Base-by-base conservation (phyloP, 92 coral and sea anemone species). In the Epizoanthus fatuus region DNA sequence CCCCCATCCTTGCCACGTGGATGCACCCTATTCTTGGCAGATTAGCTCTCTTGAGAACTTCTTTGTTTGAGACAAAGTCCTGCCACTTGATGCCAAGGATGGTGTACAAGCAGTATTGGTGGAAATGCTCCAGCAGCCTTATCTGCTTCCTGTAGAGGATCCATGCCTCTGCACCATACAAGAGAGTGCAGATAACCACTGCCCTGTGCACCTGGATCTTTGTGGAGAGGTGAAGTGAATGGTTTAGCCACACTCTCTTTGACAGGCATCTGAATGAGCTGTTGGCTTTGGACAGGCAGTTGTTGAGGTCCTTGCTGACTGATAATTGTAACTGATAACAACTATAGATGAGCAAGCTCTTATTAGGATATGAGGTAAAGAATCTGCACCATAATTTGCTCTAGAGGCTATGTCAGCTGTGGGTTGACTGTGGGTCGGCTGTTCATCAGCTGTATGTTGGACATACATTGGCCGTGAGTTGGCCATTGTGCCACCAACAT, bases 91-190 rank as follows among this genome's bases (percentile, higher is more conserved):
- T 78, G 65, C 75, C 75, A 54, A 69, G 8, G 47, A 20, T 69
- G 67, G 67, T 7, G 7, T 35, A 8, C 8, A 35, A 15, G 74
- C 52, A 51, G 3, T 75, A 7, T 72, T 58, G 13, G 39, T 22
- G 37, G 55, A 63, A 80, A 14, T 49, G 47, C 13, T 80, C 22
- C 37, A 63, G 37, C 39, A 32, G 65, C 45, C 15, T 3, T 2
- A 38, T 15, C 17, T 80, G 85, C 17, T 66, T 66, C 5, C 15
- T n/a, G 72, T 80, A 80, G 4, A 80, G 6, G 1, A 68, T 10
- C 86, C 80, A 82, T 1, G 86, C 16, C 47, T 82, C 86, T 2
- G 66, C 8, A 5, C 54, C 81, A 47, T 69, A 70, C 6, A 82
- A 66, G 0, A 69, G 80, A 13, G 86, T 82, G 51, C 9, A 0